Base-by-base conservation (phyloP, 2,113 vertebrate species). In the Myrmecobius fasciatus region DNA sequence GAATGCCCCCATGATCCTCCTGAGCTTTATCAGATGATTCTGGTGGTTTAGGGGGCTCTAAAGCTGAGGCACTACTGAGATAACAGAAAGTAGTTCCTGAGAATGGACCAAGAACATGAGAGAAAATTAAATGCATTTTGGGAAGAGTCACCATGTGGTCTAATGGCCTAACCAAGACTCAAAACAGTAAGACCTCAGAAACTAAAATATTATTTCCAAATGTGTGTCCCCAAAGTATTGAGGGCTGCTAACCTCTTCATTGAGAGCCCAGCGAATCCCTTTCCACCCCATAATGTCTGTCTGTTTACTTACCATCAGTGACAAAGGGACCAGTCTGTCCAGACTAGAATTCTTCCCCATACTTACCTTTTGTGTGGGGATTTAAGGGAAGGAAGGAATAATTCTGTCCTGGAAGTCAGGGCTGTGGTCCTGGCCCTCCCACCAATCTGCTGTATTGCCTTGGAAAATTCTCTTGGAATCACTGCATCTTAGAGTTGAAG, bases 111-210 rank as follows among this genome's bases (percentile, higher is more conserved):
- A 83, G 93, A 56, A 43, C 89, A 52, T 24, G 2, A 28, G 89
- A 95, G n/a, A 22, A 52, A 93, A 8, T 89, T 31, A 52, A 2
- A 43, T 48, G 52, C 48, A 95, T 43, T 83, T 91, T 93, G 89
- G 10, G 94, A 90, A 47, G 83, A 91, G 52, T 25, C 25, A 36
- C 88, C 94, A 8, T 92, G 17, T 93, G 52, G 11, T 91, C 88
- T 91, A 9, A 53, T 94, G 88, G 88, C 22, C 36, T 53, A 91
- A 93, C 52, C 43, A 48, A 12, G 28, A 31, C 90, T 91, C 25
- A 36, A 93, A 28, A 89, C 24, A 91, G 36, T 67, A 36, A 90
- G 48, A 60, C 91, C 75, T 89, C 93, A 95, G 53, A 89, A 93
- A 47, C 28, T 67, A 88, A 20, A 92, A 49, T 48, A 52, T 91